These are phyloP conservation scores for Homalodisca vitripennis DNA, from an alignment of 1,140 invertebrate genomes.

Conservation along the genomic window DNA sequence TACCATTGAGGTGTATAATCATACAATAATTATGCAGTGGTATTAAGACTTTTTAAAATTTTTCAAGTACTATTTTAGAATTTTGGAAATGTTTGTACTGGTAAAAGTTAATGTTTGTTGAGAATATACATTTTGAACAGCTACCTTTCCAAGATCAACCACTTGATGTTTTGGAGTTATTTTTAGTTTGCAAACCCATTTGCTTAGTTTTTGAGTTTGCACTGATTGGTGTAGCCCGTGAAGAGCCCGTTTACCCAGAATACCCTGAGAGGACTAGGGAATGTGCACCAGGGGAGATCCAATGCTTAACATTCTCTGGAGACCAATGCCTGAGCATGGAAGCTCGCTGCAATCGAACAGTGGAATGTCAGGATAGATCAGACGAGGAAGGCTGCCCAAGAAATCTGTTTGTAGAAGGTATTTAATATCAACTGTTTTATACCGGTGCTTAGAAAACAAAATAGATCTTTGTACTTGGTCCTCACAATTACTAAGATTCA, in stretches of 20 bases:
- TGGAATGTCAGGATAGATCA: constrained; percentile 54
- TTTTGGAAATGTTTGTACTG: too few relatives aligned
- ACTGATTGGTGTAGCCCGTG: neutral
- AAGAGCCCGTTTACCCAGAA: neutral
- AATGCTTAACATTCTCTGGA: constrained; percentile 42
- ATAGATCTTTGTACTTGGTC: too few relatives aligned
- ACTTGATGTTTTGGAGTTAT: neutral
- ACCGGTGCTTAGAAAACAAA: neutral
- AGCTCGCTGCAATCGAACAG: constrained; percentile 49
- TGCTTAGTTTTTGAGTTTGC: neutral
- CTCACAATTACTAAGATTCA: too few relatives aligned
- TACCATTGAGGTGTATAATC: too few relatives aligned
- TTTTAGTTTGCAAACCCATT: neutral
- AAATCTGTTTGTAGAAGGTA: too few relatives aligned
- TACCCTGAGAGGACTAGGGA: neutral
- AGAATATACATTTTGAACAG: too few relatives aligned
- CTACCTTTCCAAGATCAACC: too few relatives aligned
- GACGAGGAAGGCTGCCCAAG: constrained; percentile 52
- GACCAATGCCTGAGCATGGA: constrained; percentile 55
- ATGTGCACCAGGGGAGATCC: constrained; percentile 18
- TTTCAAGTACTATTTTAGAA: too few relatives aligned
- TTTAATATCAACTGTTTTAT: neutral
- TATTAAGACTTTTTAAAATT: too few relatives aligned
- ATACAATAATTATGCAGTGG: too few relatives aligned
- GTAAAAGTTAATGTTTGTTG: too few relatives aligned